Conservation (phyloP, 2,888 invertebrate species). For the Rosalia funebris region DNA sequence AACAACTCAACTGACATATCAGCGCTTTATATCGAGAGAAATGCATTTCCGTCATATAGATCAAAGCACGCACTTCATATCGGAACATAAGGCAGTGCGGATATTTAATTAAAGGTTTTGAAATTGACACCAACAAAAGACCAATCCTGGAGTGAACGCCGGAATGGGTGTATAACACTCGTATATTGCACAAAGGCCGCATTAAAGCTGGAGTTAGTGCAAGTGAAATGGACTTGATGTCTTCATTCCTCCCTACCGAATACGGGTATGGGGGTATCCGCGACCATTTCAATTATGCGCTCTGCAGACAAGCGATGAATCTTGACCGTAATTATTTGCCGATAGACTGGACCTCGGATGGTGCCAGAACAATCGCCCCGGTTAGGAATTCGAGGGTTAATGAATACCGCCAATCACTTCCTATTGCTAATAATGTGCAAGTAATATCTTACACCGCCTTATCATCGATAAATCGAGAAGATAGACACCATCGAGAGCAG, state of each 20-base stretch:
- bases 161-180: constrained; percentile 1
- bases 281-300: constrained; percentile 55
- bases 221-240: constrained; percentile 40
- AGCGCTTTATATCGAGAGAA: too few species aligned
- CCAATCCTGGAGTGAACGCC: background rate
- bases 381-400: constrained; percentile 18
- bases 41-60: too few species aligned
- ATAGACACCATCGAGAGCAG: too few species aligned
- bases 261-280: constrained; percentile 30
- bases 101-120: background rate
- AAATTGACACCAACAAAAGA: background rate
- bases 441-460: too few species aligned
- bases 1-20: too few species aligned
- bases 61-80: too few species aligned
- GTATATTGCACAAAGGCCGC: constrained; percentile 25
- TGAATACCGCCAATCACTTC: constrained; percentile 19
- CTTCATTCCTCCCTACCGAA: constrained; percentile 36
- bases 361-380: constrained; percentile 24
- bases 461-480: too few species aligned
- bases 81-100: background rate
- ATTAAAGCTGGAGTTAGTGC: constrained; percentile 31
- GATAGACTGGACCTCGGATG: constrained; percentile 24
- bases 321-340: constrained; percentile 53
- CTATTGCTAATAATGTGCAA: constrained; percentile 2
- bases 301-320: constrained; percentile 52